Conservation (phyloP, 1,140 invertebrate genomes). For the Ylistrum balloti region DNA sequence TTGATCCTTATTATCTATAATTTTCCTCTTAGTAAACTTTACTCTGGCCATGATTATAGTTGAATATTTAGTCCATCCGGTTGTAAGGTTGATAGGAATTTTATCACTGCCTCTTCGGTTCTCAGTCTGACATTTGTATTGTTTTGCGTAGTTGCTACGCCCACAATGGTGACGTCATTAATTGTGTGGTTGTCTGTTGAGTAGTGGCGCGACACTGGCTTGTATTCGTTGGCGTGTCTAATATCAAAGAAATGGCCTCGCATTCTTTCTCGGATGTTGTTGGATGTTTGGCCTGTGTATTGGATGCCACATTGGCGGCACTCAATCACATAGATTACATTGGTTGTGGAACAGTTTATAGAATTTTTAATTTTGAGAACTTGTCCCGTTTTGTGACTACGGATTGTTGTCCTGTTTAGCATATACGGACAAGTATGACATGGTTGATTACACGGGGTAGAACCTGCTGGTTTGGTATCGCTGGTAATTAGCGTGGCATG, state of each 20-base stretch:
- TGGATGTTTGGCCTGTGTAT: neutral
- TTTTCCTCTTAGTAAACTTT: too few species aligned
- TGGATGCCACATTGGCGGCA: neutral
- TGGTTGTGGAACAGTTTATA: neutral
- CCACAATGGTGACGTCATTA: neutral
- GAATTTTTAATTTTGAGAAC: too few species aligned
- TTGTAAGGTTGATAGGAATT: too few species aligned
- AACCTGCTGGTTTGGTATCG: neutral
- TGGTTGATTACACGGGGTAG: neutral
- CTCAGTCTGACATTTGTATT: too few species aligned
- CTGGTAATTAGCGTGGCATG: neutral
- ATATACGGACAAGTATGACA: neutral
- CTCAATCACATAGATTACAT: neutral
- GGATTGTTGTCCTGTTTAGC: neutral
- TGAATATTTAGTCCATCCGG: too few species aligned
- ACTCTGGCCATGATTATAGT: too few species aligned
- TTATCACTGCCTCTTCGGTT: too few species aligned
- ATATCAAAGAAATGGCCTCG: neutral
- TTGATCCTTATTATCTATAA: too few species aligned
- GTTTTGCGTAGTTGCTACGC: too few species aligned
- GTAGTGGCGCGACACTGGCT: neutral
- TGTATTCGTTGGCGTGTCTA: neutral
- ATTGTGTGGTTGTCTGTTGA: neutral
- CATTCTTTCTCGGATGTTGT: neutral
- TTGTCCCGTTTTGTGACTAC: too few species aligned